Evolutionary conservation across 2,113 vertebrate genomes (phyloP), one percentile per base, ranked within the genome.

Genomic region (Corythornis cristatus): DNA sequence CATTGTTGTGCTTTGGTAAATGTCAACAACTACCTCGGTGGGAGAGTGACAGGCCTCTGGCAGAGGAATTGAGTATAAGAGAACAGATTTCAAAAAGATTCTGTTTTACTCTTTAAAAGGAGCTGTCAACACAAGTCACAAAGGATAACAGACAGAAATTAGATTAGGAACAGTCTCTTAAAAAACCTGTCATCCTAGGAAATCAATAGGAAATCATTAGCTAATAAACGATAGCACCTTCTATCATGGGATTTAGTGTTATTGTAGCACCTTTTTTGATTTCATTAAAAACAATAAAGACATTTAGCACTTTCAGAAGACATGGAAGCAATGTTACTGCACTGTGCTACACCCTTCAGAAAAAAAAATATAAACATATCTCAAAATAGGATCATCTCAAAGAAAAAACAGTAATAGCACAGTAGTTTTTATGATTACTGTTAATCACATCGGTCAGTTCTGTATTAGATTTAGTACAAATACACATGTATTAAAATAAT

Each of bases 1-100:
- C 37, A 85, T 93, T 72, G 74, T 83, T 94, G 42, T 90, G 78
- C 86, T 93, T 95, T 94, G 84, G 66, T 95, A 96, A 95, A 97
- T 95, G 90, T 94, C 97, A 97, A 96, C 95, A 96, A 56, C 87
- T 79, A 80, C 89, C 74, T 79, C 83, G 53, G 50, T 42, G 57
- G 53, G 45, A 89, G 26, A 95, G 42, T 76, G 85, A 93, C 64
- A 93, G 71, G 45, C 57, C 76, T 75, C 82, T 94, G 74, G 85
- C 89, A 93, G 64, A 89, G 50, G 40, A 85, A 62, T 53, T 83
- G 71, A 43, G 33, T 61, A 83, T 61, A 64, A 80, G 94, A 88
- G 83, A 91, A 73, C 16, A 90, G 57, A 83, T 95, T 96, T 93
- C 74, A 90, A 86, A 93, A 92, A 65, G 42, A 84, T 79, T 50